Percentiles rank a stretch among this genome's conserved stretches.
Evolutionary conservation across 2,888 invertebrate species (phyloP).

Genomic region (Agrochola lota): DNA sequence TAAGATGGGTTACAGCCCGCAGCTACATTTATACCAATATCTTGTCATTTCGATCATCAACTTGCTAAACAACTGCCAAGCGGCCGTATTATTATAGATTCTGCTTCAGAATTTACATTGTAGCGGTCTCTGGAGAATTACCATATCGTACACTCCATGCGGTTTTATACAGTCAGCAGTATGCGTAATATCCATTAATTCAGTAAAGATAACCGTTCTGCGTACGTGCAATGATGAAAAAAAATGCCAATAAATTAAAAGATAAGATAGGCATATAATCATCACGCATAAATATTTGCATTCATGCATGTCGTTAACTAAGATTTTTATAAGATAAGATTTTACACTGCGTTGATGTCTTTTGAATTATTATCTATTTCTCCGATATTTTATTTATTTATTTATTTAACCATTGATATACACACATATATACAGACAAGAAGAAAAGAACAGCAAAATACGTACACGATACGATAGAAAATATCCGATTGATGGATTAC

Average conservation of each 20-base stretch:
- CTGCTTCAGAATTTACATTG: conserved; percentile 15
- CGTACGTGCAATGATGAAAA: conserved; percentile 37
- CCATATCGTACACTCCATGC: not conserved
- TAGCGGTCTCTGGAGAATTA: conserved; percentile 29
- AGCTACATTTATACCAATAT: conserved; percentile 29
- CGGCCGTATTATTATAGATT: not conserved
- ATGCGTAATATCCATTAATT: conserved; percentile 18
- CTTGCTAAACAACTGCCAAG: conserved; percentile 8
- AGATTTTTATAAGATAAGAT: conserved; percentile 18
- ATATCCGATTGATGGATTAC: not conserved
- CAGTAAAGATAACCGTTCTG: conserved; percentile 29
- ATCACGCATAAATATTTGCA: conserved; percentile 40
- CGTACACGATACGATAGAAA: no score
- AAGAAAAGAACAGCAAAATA: no score
- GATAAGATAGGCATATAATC: conserved; percentile 12
- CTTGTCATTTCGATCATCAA: conserved; percentile 31
- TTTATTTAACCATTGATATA: no score
- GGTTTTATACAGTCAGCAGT: conserved; percentile 27
- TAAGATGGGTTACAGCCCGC: conserved; percentile 31
- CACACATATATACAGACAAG: no score
- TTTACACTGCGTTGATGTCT: conserved; percentile 18
- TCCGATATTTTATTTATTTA: no score
- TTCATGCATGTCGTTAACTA: conserved; percentile 11
- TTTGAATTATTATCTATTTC: conserved; percentile 4
- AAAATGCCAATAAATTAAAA: conserved; percentile 14